A percentile compares a stretch with the other conserved stretches of the same genome.
Conservation (phyloP, 1,140 invertebrate species). For the Lutraria rhynchaena region DNA sequence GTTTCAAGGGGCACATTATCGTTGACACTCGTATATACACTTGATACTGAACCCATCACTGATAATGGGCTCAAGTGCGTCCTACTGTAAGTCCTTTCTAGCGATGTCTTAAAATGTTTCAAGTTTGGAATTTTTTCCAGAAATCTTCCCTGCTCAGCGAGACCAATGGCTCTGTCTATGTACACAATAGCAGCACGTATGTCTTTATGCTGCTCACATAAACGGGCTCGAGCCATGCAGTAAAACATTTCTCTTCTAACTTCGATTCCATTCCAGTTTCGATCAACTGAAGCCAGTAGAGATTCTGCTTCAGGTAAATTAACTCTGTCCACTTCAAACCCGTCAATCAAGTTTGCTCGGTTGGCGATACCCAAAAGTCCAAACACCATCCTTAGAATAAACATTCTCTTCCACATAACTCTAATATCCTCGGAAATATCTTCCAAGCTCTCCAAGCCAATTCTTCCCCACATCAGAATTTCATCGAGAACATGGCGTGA, state of each 20-base stretch:
- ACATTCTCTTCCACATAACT: slow-evolving; percentile 62
- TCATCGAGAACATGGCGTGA: slow-evolving; percentile 17
- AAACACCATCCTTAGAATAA: slow-evolving; percentile 64
- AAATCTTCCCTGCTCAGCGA: slow-evolving; percentile 8
- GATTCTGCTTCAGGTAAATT: slow-evolving; percentile 37
- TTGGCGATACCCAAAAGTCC: slow-evolving; percentile 64
- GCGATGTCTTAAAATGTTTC: not conserved
- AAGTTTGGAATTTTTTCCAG: slow-evolving; percentile 25
- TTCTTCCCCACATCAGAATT: slow-evolving; percentile 48
- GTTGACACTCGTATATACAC: not conserved
- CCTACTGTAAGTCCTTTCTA: no score
- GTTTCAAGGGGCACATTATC: not conserved
- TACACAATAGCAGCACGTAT: not conserved
- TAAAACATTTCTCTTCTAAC: slow-evolving; percentile 64
- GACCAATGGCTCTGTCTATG: slow-evolving; percentile 25
- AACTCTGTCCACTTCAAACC: slow-evolving; percentile 3
- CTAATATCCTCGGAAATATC: slow-evolving; percentile 36
- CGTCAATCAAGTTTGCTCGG: slow-evolving; percentile 56
- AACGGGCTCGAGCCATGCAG: slow-evolving; percentile 54
- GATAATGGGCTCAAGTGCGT: no score
- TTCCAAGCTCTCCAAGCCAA: slow-evolving; percentile 51
- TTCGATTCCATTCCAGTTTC: slow-evolving; percentile 55
- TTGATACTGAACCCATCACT: not conserved
- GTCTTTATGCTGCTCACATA: not conserved
- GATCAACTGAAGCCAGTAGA: slow-evolving; percentile 43